Evolutionary conservation across 2,888 invertebrate genomes (phyloP).

Genomic region (Polydrusus tereticollis): DNA sequence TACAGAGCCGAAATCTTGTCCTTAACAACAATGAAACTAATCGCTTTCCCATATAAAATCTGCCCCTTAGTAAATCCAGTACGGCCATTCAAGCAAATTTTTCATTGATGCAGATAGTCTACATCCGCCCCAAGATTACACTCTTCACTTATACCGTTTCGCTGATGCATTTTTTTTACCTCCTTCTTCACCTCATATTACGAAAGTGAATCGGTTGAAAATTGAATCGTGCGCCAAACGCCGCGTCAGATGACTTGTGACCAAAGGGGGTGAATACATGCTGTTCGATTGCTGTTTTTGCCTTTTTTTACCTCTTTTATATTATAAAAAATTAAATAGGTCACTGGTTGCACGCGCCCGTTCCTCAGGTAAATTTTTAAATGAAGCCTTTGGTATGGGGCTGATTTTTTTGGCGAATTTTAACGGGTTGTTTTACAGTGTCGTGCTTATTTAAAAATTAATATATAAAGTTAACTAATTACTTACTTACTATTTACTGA

Average conservation of each 20-base stretch:
- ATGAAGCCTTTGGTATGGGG: background rate
- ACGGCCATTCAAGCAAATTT: no score
- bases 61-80: no score
- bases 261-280: constrained; percentile 51
- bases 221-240: constrained; percentile 44
- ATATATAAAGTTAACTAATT: no score
- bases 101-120: constrained; percentile 14
- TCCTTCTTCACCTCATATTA: constrained; percentile 48
- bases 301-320: constrained; percentile 37
- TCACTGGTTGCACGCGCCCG: constrained; percentile 46
- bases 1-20: no score
- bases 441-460: background rate
- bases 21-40: no score
- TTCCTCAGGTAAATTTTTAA: constrained; percentile 36
- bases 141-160: constrained; percentile 40
- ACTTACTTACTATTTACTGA: no score
- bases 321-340: constrained; percentile 40
- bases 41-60: no score
- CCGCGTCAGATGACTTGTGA: constrained; percentile 50
- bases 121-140: constrained; percentile 20
- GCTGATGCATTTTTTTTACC: constrained; percentile 48
- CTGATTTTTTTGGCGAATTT: background rate
- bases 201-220: constrained; percentile 51
- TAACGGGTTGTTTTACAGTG: background rate
- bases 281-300: constrained; percentile 47